Base-by-base conservation (phyloP, 2,888 invertebrate genomes). In the Leistus spinibarbis region DNA sequence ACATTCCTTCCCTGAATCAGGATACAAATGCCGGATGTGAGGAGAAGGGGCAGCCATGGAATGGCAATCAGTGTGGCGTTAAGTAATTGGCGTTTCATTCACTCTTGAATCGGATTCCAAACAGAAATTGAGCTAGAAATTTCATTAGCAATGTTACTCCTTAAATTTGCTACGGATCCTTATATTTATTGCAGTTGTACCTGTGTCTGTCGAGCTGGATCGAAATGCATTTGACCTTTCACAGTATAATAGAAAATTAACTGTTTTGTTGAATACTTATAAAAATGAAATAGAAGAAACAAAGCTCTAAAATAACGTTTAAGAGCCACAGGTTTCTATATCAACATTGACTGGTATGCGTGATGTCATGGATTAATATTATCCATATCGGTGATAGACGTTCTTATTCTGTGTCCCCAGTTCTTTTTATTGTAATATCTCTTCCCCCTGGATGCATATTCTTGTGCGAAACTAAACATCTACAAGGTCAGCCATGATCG, bases 121-220 rank as follows among this genome's bases (percentile, higher is more conserved):
- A 71, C 54, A 53, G 27, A 71, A 71, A 71, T 71, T 71, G 71
- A 71, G 71, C 71, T 71, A 56, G 27, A 71, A 71, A 71, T 71
- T 71, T 71, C 64, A 71, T 71, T 71, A 71, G 40, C 19, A 60
- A 60, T 20, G 16, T 60, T 20, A n/a, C n/a, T n/a, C n/a, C n/a
- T n/a, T n/a, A n/a, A n/a, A n/a, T n/a, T n/a, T n/a, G n/a, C n/a
- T n/a, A n/a, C n/a, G n/a, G 19, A 17, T 19, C 60, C 20, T 40
- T 40, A 13, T 10, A 40, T 40, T 40, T n/a, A n/a, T n/a, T n/a
- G n/a, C n/a, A n/a, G n/a, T n/a, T 60, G 60, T 60, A 19, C 10
- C 19, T 20, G 20, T 60, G 13, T 60, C 7, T 17, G 10, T 40
- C 13, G 3, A 40, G 27, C 9, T 27, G 4, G 40, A 40, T 40